Percentiles rank a stretch among this genome's conserved stretches.
phyloP scores from a whole-genome alignment of 2,113 vertebrate species.

The Grammomys dolichurus region DNA sequence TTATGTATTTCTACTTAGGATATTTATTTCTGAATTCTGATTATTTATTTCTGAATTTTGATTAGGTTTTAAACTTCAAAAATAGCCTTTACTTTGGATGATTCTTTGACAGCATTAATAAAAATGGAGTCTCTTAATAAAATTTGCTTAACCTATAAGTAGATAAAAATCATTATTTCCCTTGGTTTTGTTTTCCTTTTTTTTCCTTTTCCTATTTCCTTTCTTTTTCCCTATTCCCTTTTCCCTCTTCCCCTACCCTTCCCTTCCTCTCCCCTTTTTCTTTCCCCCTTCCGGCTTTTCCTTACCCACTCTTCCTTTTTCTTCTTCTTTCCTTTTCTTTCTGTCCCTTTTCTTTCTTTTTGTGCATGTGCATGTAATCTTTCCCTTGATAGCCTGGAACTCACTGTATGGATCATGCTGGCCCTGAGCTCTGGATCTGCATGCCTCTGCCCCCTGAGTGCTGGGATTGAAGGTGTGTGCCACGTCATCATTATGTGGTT shows the following conservation, averaged over 20 bases:
- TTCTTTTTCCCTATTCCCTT: neutral
- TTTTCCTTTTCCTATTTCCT: neutral
- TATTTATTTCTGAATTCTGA: constrained; percentile 13
- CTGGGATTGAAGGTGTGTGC: neutral
- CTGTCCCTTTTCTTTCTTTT: neutral
- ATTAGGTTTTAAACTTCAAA: constrained; percentile 9
- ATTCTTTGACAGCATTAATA: neutral
- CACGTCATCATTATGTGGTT: neutral
- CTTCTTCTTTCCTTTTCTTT: neutral
- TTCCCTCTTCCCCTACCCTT: neutral
- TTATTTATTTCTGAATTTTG: constrained; percentile 12
- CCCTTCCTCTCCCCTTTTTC: neutral
- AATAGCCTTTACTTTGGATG: constrained; percentile 32
- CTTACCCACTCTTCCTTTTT: neutral
- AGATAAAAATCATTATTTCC: neutral
- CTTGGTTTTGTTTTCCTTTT: neutral
- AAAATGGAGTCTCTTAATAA: neutral
- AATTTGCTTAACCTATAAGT: neutral
- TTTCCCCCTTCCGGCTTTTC: rapidly evolving
- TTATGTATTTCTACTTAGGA: neutral
- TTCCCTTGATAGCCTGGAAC: neutral
- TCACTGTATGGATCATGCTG: neutral
- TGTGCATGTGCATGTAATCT: neutral
- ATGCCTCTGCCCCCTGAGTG: neutral
- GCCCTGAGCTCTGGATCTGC: neutral